phyloP scores from a whole-genome alignment of 1,140 invertebrate genomes.

The Sycobia sp. region DNA sequence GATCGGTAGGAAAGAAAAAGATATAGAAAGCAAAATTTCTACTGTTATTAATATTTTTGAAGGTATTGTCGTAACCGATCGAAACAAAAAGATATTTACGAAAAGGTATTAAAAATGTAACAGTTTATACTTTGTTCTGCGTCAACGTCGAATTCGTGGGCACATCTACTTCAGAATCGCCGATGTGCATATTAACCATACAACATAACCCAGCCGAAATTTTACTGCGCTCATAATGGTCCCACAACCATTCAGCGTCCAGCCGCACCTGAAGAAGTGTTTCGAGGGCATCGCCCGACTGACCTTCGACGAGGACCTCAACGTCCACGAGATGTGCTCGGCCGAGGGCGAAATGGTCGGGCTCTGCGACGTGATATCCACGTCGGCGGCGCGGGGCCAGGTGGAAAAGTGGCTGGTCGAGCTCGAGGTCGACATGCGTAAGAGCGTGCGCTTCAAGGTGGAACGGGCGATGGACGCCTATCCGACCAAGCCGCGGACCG shows the following conservation, averaged over 20 bases:
- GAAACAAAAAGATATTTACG: too few relatives aligned
- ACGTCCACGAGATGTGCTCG: conserved; percentile 88
- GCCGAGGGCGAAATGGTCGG: conserved; percentile 85
- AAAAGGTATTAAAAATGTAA: too few relatives aligned
- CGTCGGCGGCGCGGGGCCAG: conserved; percentile 83
- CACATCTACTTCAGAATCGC: too few relatives aligned
- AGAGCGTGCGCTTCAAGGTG: conserved; percentile 76
- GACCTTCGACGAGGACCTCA: conserved; percentile 83
- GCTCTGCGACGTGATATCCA: conserved; percentile 81
- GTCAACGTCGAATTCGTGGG: too few relatives aligned
- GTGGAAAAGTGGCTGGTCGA: conserved; percentile 97
- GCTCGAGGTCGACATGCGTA: conserved; percentile 86
- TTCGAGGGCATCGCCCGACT: conserved; percentile 90
- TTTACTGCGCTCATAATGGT: too few relatives aligned
- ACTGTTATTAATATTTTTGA: too few relatives aligned
- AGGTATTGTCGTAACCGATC: too few relatives aligned
- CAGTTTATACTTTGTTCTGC: too few relatives aligned
- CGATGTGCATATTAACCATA: too few relatives aligned
- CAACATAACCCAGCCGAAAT: too few relatives aligned
- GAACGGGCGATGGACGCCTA: conserved; percentile 72
- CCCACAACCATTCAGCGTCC: conserved; percentile 81
- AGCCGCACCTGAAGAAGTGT: conserved; percentile 95
- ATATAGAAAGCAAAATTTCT: too few relatives aligned
- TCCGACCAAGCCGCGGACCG: conserved; percentile 66
- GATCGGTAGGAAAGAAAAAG: too few relatives aligned